A percentile compares a stretch with the other conserved stretches of the same genome.
phyloP scores from a whole-genome alignment of 2,888 invertebrate genomes.

The Polymixis flavicincta region DNA sequence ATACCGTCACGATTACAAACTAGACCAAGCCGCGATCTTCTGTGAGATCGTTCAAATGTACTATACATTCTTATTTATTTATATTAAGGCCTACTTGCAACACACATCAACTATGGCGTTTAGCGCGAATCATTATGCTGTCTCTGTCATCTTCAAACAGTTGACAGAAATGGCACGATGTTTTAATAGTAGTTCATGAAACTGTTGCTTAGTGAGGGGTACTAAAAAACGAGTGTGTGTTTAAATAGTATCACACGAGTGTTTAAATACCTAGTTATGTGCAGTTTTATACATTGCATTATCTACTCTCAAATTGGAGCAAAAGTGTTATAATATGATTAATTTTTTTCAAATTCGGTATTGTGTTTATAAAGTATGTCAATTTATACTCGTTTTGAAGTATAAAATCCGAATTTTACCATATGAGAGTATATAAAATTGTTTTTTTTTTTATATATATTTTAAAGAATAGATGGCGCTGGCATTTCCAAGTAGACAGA shows the following conservation, averaged over 20 bases:
- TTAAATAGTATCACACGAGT: too few relatives aligned
- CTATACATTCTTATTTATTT: conserved; percentile 17
- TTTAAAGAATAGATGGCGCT: neutral
- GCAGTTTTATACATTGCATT: too few relatives aligned
- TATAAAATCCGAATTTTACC: too few relatives aligned
- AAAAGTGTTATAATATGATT: too few relatives aligned
- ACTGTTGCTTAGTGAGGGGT: too few relatives aligned
- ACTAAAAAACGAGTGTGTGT: too few relatives aligned
- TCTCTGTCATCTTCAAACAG: neutral
- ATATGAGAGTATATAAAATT: neutral
- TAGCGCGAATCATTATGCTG: neutral
- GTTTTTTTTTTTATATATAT: neutral
- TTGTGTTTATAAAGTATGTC: too few relatives aligned
- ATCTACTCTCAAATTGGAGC: too few relatives aligned
- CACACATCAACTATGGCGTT: neutral
- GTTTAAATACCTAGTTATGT: too few relatives aligned
- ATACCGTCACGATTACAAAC: conserved; percentile 83
- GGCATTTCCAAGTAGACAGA: neutral
- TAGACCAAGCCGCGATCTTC: conserved; percentile 54
- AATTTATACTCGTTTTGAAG: too few relatives aligned
- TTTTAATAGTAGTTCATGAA: neutral
- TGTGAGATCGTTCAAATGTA: neutral
- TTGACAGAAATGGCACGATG: neutral
- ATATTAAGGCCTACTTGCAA: neutral
- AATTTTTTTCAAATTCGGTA: too few relatives aligned